A percentile compares a stretch with the other conserved stretches of the same genome.
Conservation (phyloP, 1,140 invertebrate species). For the Bombus pyrosoma region DNA sequence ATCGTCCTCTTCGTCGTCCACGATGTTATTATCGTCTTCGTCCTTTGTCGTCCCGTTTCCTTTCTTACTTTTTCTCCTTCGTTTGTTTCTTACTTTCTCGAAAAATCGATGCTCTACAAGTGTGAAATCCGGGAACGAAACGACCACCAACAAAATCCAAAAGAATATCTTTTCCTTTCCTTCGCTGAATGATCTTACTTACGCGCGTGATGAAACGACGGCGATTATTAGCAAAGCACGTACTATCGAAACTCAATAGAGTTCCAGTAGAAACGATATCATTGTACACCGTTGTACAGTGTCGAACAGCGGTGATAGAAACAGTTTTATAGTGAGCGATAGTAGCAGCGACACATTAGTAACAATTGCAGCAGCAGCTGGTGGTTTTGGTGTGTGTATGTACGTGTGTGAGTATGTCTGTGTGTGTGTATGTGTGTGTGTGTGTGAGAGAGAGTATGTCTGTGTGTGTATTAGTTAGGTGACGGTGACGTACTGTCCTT, state of each 20-base stretch:
- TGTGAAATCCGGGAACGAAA: slow-evolving; percentile 11
- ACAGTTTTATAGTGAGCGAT: slow-evolving; percentile 46
- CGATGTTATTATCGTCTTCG: neutral
- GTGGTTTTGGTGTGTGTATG: neutral
- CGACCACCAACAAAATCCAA: slow-evolving; percentile 35
- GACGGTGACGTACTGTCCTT: slow-evolving; percentile 55
- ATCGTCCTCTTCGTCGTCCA: neutral
- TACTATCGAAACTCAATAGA: slow-evolving; percentile 56
- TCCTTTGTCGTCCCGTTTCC: neutral
- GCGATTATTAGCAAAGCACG: slow-evolving; percentile 42
- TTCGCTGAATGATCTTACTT: slow-evolving; percentile 27
- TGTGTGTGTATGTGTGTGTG: neutral
- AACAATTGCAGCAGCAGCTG: slow-evolving; percentile 49
- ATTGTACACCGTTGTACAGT: slow-evolving; percentile 35
- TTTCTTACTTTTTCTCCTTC: neutral
- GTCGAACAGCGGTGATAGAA: slow-evolving; percentile 36
- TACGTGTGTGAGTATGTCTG: too few relatives aligned
- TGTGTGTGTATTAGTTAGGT: neutral
- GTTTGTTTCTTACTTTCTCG: neutral
- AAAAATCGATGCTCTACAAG: neutral
- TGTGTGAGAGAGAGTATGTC: too few relatives aligned
- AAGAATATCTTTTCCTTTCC: slow-evolving; percentile 55
- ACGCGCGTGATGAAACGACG: slow-evolving; percentile 38
- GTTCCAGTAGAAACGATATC: slow-evolving; percentile 57
- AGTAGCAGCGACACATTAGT: slow-evolving; percentile 40